A percentile compares a stretch with the other conserved stretches of the same genome.
These are phyloP conservation scores for Chaunax sp. DNA, from an alignment of 2,797 vertebrate genomes.

Conservation along the genomic window DNA sequence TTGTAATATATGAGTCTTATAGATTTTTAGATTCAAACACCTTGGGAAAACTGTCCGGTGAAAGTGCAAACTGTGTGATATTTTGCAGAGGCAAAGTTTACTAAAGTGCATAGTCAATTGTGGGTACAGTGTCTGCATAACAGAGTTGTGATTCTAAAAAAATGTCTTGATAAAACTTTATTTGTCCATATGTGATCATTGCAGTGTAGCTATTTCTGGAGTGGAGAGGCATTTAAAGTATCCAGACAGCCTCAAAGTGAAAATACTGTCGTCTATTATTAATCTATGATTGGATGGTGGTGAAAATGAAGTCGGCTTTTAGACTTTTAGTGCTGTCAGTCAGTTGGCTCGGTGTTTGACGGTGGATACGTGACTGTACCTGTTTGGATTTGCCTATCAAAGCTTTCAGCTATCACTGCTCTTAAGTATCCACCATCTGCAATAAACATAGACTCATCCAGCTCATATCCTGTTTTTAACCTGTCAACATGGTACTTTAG, in stretches of 20 bases:
- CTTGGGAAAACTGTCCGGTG: conserved; percentile 40
- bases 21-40: conserved; percentile 23
- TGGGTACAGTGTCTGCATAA: neutral
- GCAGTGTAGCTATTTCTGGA: neutral
- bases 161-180: neutral
- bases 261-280: neutral
- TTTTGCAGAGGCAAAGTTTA: conserved; percentile 26
- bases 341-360: conserved; percentile 10
- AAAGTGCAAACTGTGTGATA: conserved; percentile 52
- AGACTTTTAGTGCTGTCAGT: neutral
- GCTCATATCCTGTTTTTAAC: conserved; percentile 86
- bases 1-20: conserved; percentile 52
- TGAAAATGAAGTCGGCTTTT: neutral
- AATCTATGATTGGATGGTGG: neutral
- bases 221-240: neutral
- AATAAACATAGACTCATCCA: conserved; percentile 73
- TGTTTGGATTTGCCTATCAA: conserved; percentile 65
- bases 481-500: conserved; percentile 80
- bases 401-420: conserved; percentile 61
- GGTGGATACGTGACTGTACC: conserved; percentile 61
- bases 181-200: neutral
- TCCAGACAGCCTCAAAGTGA: neutral
- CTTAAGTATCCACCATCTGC: conserved; percentile 75
- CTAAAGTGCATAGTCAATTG: neutral
- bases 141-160: neutral